Evolutionary conservation across 2,113 vertebrate species (phyloP), one percentile per base, ranked within the genome.

Genomic region (Xyliphius kryptos): DNA sequence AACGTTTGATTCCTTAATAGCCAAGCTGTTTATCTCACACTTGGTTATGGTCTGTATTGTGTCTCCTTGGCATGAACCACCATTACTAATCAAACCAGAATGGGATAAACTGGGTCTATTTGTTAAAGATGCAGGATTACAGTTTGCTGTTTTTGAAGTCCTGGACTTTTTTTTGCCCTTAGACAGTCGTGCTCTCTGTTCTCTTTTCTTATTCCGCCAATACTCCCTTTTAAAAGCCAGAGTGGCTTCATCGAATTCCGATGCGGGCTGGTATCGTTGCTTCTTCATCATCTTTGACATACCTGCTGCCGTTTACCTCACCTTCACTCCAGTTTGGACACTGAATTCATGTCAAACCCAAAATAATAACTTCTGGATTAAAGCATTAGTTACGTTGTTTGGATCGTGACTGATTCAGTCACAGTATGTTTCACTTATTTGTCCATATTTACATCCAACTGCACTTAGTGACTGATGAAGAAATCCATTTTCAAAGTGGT

Each of bases 151-250:
- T 32, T 61, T 61, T 58, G 61, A 1, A 21, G 61, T 51, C 15
- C 21, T 48, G 1, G 56, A 50, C 49, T 32, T 79, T 14, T 55
- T 40, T 54, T 76, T 81, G 14, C 55, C 69, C 66, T 74, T 74
- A 0, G 84, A 74, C 56, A 83, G 68, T 19, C 77, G 79, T 26
- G 87, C 87, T 67, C 87, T 80, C 71, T 89, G 87, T 73, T 88
- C 84, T 36, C 87, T 78, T 57, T 89, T 89, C 77, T 88, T 88
- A 50, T 64, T 87, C 56, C 83, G 82, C 86, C 87, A 89, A 70
- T 89, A 89, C 60, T 87, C 83, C 62, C 87, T 81, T 70, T 87
- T 89, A 32, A 81, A 79, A n/a, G 80, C 81, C 0, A 87, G 79
- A 1, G 82, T 81, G 69, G 71, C 78, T 6, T 87, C 79, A 12